Base-by-base conservation (phyloP, 2,888 invertebrate species). In the Aspidiotus destructor region DNA sequence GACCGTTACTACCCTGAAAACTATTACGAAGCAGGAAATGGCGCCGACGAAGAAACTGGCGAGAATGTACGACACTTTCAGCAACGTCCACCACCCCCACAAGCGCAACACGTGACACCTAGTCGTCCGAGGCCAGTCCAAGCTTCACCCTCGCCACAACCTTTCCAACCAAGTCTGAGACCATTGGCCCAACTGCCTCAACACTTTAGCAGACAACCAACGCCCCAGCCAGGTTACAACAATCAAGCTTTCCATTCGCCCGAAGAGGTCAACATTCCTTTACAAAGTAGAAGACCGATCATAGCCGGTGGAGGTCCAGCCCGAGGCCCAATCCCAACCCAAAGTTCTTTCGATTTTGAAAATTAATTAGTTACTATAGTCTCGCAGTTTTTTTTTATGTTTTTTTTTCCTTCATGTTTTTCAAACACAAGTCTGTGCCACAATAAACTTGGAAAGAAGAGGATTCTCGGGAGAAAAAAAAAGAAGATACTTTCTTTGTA, bases 261-360 rank as follows among this genome's bases (percentile, higher is more conserved):
- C 6, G 91, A 92, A 77, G 90, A 90, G 76, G 89, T 91, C 62
- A 91, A 92, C 77, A 91, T 91, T 73, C 89, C 91, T 6, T 81
- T 92, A 63, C 86, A 86, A 71, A 90, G 91, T 76, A 83, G 91
- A 75, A 83, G 91, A 74, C 89, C 90, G 11, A 64, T 53, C 6
- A 8, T 54, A n/a, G 52, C 52, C 10, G 16, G 42, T 13, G 28
- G 28, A 1, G 48, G 55, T 41, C 15, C 54, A 53, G 17, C 16
- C 8, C 48, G 61, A 41, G 57, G 55, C 44, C 60, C 67, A 7
- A 40, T 57, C 11, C 69, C 55, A 5, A 42, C 54, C 3, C 61
- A 54, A 62, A 52, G 52, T 41, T 57, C 57, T 62, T 69, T 69
- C 41, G 69, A 69, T 42, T 69, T 69, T n/a, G 69, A 69, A n/a